A percentile compares a stretch with the other conserved stretches of the same genome.
phyloP scores from a whole-genome alignment of 2,888 invertebrate species.

The Catocala nupta region DNA sequence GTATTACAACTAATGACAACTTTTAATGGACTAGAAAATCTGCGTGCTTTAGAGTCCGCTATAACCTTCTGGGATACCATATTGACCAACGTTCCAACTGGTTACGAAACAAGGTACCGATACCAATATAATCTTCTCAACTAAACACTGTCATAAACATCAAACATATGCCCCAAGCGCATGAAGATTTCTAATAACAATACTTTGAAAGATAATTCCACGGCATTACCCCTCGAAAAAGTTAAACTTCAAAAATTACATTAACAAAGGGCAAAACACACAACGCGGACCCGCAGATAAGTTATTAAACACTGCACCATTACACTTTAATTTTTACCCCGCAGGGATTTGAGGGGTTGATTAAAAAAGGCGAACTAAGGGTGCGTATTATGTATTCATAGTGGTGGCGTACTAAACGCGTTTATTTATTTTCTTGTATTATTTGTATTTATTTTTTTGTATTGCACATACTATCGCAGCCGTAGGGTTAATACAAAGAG shows the following conservation, averaged over 20 bases:
- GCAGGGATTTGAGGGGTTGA: slow-evolving; percentile 79
- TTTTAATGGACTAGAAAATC: background rate
- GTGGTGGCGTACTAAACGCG: slow-evolving; percentile 61
- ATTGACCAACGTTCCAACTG: no score
- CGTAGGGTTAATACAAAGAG: slow-evolving; percentile 55
- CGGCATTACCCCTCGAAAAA: slow-evolving; percentile 42
- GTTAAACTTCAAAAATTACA: slow-evolving; percentile 80
- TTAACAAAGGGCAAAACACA: slow-evolving; percentile 82
- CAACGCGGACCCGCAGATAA: slow-evolving; percentile 81
- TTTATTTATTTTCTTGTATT: slow-evolving; percentile 62
- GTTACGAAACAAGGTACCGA: no score
- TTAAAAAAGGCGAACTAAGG: slow-evolving; percentile 76
- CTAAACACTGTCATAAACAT: background rate
- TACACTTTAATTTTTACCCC: slow-evolving; percentile 84
- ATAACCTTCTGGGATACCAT: no score
- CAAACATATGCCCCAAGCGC: background rate
- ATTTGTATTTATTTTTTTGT: slow-evolving; percentile 17
- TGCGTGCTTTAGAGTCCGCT: background rate
- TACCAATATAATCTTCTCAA: background rate
- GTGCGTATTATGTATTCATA: slow-evolving; percentile 81
- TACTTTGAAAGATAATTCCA: slow-evolving; percentile 22
- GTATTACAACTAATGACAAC: no score
- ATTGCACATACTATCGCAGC: slow-evolving; percentile 34
- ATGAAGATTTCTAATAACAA: slow-evolving; percentile 18
- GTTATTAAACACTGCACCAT: slow-evolving; percentile 85